Base-by-base conservation (phyloP, 2,113 vertebrate species). In the Callocephalon fimbriatum region DNA sequence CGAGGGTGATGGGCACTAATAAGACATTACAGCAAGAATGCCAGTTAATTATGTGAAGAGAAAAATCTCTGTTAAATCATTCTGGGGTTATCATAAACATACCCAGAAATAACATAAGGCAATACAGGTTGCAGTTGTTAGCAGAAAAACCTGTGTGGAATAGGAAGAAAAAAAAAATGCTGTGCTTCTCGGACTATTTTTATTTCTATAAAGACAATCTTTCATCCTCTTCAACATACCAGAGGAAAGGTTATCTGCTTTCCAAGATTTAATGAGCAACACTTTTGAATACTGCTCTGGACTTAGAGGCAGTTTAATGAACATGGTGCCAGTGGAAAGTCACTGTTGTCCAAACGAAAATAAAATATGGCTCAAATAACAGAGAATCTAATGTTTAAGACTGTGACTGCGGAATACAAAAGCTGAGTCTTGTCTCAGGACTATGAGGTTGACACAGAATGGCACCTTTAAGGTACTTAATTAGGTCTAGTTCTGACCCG, bases 231-330 rank as follows among this genome's bases (percentile, higher is more conserved):
- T 66, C 76, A 18, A 18, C n/a, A 12, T 6, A 59, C 48, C 71
- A 89, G 76, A 82, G 65, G 62, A 93, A 89, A 87, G 63, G 65
- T 47, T 91, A 44, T 87, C 83, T 95, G 51, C 79, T 59, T 81
- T 72, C 88, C 68, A 75, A 38, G 66, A 35, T 84, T 87, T 97
- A 96, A 95, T 53, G 83, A 97, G 91, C 73, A 68, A 32, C 48
- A 65, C 76, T 89, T 87, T 16, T 53, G 65, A 86, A 78, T 68
- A 11, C 23, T 37, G 62, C 78, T 73, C 10, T 25, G n/a, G 90
- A 62, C 50, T 79, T 22, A 8, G 23, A 87, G 61, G 37, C 35
- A 47, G 44, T 58, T 77, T 81, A 91, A 95, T 74, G 76, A 86
- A 18, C 9, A 4, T 9, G 62, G 88, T 84, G 76, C 83, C 76